Base-by-base conservation (phyloP, 2,888 invertebrate species). In the Pemphredon lugubris region DNA sequence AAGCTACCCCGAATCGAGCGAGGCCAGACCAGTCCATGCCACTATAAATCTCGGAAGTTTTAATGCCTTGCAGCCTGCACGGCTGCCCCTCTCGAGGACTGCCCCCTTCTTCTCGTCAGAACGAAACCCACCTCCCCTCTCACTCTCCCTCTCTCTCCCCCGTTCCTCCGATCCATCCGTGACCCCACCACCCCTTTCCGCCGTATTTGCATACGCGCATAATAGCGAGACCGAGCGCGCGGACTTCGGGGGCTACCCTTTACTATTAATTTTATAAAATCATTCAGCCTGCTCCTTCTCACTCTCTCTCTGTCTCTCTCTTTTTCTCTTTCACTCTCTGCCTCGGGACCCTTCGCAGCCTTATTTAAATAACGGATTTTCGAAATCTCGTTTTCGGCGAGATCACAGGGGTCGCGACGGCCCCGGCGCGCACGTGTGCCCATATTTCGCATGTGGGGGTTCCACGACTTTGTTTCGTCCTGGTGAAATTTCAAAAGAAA, bases 291-390 rank as follows among this genome's bases (percentile, higher is more conserved):
- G 30, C 51, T 20, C 40, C 40, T 32, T 37, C 39, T 30, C 51
- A 44, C 37, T 18, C 40, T 34, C 55, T 42, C 51, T 18, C 40
- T 45, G 32, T 37, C 39, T 30, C 51, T 50, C 26, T 18, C 40
- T 34, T 48, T 37, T 14, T 50, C 13, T 53, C 26, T 16, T 11
- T 32, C 5, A 26, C 11, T 75, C 64, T 32, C 55, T 34, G 4
- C 11, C 18, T 30, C 50, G 60, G 58, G 69, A 57, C 55, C 61
- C 72, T 55, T 40, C 58, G 45, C 37, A 13, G 67, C 66, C 83
- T 84, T 88, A 89, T 89, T 89, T 88, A 86, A 89, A 89, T 89
- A 89, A 89, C 89, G 89, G 88, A 89, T 89, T 89, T 89, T 86
- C 83, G 76, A 89, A 89, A 89, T 89, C 89, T 87, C 85, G 89